Evolutionary conservation across 2,113 vertebrate genomes (phyloP).

Genomic region (Motacilla alba): DNA sequence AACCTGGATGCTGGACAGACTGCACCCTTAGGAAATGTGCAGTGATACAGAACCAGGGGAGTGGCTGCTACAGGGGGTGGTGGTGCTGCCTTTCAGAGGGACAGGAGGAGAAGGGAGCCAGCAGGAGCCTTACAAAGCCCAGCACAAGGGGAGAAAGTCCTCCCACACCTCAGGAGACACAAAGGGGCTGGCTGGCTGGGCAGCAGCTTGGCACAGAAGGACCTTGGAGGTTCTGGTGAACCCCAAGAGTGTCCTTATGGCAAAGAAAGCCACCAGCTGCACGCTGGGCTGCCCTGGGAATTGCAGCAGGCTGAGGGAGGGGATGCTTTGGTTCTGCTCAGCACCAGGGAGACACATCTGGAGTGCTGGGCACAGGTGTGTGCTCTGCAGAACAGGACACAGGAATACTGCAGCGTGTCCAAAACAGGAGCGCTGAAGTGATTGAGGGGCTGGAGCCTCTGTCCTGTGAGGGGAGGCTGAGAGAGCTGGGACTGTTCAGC

Average conservation of each 20-base stretch:
- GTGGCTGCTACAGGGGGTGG: background rate
- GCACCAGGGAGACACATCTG: background rate
- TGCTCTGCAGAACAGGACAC: background rate
- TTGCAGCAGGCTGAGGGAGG: background rate
- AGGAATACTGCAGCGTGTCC: background rate
- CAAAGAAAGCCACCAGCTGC: background rate
- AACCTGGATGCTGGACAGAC: background rate
- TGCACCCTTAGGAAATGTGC: background rate
- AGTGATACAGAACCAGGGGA: background rate
- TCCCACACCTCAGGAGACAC: background rate
- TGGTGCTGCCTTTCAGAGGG: background rate
- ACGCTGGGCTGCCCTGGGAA: background rate
- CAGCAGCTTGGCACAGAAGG: background rate
- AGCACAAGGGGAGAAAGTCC: too few species aligned
- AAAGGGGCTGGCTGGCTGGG: background rate
- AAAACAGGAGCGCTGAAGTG: background rate
- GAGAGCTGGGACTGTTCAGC: background rate
- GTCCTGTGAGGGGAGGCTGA: background rate
- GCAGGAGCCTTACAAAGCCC: fast-evolving
- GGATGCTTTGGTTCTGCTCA: background rate
- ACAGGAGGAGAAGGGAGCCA: background rate
- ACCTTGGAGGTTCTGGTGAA: background rate
- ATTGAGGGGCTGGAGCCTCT: background rate
- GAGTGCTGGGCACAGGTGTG: background rate
- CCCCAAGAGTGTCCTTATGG: fast-evolving